These are phyloP conservation scores for Octomys mimax DNA, from an alignment of 2,797 vertebrate genomes.

Conservation along the genomic window DNA sequence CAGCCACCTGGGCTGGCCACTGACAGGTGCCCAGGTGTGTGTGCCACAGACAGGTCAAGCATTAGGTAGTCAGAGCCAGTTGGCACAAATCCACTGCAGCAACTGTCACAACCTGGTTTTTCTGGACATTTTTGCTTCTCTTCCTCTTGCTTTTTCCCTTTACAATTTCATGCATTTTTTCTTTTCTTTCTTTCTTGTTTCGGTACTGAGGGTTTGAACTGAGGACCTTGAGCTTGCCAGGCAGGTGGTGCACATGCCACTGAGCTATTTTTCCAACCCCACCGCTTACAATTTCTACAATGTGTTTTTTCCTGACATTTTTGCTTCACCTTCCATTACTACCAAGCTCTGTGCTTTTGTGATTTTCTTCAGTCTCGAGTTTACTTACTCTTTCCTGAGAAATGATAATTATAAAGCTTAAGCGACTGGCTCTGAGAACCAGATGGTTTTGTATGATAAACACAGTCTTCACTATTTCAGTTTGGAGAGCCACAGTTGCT, in stretches of 20 bases:
- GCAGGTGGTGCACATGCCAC: too few species aligned
- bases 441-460: neutral
- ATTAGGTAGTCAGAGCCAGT: neutral
- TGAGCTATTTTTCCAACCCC: too few species aligned
- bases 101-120: neutral
- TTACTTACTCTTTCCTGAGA: neutral
- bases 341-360: accelerated
- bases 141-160: neutral
- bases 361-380: neutral
- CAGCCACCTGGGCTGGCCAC: neutral
- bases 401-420: neutral
- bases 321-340: neutral
- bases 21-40: neutral
- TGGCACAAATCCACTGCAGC: neutral
- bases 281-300: neutral
- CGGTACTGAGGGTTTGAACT: too few species aligned
- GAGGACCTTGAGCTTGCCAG: too few species aligned
- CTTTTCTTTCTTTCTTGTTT: too few species aligned
- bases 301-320: neutral
- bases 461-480: neutral
- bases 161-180: neutral
- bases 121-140: neutral
- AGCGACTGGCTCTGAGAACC: neutral
- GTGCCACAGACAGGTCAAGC: neutral
- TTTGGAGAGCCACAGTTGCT: neutral